phyloP scores from a whole-genome alignment of 2,888 invertebrate genomes.

The Ennomos quercinarius region DNA sequence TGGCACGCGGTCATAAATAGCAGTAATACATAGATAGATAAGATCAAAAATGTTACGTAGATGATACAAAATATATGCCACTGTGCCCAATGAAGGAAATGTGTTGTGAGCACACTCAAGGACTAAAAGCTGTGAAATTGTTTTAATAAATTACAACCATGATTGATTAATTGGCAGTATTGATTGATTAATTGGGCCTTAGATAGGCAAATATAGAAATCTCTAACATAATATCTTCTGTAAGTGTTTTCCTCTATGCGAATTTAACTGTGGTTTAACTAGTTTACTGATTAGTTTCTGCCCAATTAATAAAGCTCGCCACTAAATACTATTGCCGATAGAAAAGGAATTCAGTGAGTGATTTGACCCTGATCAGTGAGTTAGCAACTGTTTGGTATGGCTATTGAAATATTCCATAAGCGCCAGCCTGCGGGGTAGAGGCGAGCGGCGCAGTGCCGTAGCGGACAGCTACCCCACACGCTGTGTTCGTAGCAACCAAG shows the following conservation, averaged over 20 bases:
- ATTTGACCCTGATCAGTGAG: slow-evolving; percentile 34
- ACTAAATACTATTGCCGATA: slow-evolving; percentile 25
- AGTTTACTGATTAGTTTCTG: slow-evolving; percentile 33
- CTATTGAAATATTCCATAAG: too few species aligned
- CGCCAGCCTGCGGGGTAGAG: too few species aligned
- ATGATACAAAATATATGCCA: slow-evolving; percentile 2
- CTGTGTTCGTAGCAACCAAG: too few species aligned
- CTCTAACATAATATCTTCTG: neutral
- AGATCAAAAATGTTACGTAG: neutral
- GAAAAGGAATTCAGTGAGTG: slow-evolving; percentile 33
- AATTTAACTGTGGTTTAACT: neutral
- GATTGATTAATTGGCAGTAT: too few species aligned
- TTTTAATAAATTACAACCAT: too few species aligned
- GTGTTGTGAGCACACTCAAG: too few species aligned
- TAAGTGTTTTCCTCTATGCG: slow-evolving; percentile 13
- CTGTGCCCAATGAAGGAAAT: too few species aligned
- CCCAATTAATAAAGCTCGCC: slow-evolving; percentile 32
- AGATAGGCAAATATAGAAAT: too few species aligned
- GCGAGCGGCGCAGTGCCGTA: too few species aligned
- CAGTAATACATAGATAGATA: slow-evolving; percentile 8
- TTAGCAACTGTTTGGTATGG: slow-evolving; percentile 18
- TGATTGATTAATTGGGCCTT: too few species aligned
- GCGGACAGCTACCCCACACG: too few species aligned
- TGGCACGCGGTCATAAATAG: slow-evolving; percentile 26
- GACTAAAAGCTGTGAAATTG: too few species aligned